A percentile compares a stretch with the other conserved stretches of the same genome.
Conservation (phyloP, 1,140 invertebrate species). For the Diachasma alloeum region DNA sequence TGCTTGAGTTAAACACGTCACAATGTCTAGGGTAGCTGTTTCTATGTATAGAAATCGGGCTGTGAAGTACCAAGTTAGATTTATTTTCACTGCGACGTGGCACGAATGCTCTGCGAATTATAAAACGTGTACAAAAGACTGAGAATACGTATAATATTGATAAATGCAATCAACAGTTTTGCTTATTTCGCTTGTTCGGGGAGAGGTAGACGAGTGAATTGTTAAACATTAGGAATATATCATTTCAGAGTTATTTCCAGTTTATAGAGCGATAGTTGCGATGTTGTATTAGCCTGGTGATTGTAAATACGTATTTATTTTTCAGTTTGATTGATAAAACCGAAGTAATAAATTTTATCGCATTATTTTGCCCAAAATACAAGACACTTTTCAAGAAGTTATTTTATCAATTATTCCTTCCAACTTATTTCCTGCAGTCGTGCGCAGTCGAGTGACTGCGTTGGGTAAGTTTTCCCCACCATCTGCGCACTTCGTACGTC, state of each 20-base stretch:
- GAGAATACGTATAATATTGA: neutral
- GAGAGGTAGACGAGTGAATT: neutral
- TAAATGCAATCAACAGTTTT: neutral
- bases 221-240: neutral
- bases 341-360: neutral
- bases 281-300: neutral
- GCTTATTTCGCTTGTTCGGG: neutral
- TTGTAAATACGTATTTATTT: conserved; percentile 15
- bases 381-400: neutral
- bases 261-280: too few species aligned
- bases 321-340: neutral
- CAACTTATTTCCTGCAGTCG: neutral
- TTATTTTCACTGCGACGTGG: neutral
- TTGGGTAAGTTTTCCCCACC: neutral
- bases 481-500: neutral
- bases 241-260: neutral
- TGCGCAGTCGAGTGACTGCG: neutral
- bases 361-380: neutral
- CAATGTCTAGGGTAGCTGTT: neutral
- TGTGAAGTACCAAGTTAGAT: neutral
- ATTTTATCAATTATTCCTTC: neutral
- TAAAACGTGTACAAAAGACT: neutral
- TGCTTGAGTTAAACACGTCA: too few species aligned
- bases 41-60: neutral
- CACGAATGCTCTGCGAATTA: neutral